Evolutionary conservation across 2,797 vertebrate species (phyloP).

Genomic region (Oreochromis grahami): DNA sequence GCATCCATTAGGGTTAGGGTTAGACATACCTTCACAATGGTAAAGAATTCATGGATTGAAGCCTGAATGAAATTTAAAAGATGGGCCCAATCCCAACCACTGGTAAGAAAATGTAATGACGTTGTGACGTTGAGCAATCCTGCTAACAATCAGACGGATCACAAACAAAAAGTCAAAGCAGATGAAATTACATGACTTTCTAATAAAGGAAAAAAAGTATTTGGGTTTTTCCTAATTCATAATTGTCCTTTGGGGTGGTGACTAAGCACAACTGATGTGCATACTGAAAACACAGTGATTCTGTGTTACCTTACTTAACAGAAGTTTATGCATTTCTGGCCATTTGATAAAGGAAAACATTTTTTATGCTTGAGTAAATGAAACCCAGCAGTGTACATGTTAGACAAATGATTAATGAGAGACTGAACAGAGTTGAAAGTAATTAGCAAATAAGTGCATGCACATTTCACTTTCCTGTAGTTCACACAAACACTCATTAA

Average conservation of each 20-base stretch:
- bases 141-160: background rate
- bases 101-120: background rate
- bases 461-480: background rate
- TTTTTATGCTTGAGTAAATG: background rate
- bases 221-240: background rate
- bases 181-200: background rate
- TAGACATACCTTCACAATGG: background rate
- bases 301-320: background rate
- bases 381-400: background rate
- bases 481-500: background rate
- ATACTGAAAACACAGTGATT: background rate
- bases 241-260: background rate
- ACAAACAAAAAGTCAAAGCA: background rate
- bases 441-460: background rate
- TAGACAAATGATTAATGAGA: background rate
- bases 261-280: too few species aligned
- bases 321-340: background rate
- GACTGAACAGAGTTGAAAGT: background rate
- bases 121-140: background rate
- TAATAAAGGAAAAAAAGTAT: background rate
- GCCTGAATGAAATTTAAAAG: background rate
- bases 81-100: background rate
- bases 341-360: background rate
- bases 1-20: background rate
- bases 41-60: background rate